A percentile compares a stretch with the other conserved stretches of the same genome.
Evolutionary conservation across 2,113 vertebrate genomes (phyloP).

Genomic region (Bos javanicus): DNA sequence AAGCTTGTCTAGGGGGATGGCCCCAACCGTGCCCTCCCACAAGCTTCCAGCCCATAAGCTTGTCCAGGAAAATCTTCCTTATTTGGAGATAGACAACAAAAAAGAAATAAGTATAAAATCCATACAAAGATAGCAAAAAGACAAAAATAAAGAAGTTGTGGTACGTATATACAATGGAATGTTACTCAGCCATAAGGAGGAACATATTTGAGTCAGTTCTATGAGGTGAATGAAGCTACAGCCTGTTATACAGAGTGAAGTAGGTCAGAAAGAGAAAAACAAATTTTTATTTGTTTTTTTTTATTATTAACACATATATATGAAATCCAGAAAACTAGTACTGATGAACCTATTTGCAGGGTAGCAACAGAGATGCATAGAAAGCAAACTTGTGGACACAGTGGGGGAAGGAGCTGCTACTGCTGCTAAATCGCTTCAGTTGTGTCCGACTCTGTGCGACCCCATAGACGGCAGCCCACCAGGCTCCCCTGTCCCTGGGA

Average conservation of each 20-base stretch:
- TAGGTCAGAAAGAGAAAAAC: not conserved
- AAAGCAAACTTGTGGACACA: not conserved
- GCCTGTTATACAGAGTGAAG: not conserved
- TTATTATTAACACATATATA: not conserved
- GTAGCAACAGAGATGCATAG: not conserved
- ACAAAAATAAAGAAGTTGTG: not conserved
- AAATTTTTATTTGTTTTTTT: not conserved
- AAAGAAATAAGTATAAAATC: not conserved
- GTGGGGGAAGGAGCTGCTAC: not conserved
- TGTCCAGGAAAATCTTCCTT: not conserved
- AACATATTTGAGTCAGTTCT: not conserved
- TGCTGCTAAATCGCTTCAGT: too few species aligned
- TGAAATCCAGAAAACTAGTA: not conserved
- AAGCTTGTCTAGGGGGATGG: not conserved
- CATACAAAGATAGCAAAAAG: not conserved
- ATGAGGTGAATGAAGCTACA: not conserved
- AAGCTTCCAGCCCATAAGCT: not conserved
- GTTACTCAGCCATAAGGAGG: not conserved
- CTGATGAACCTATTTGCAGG: not conserved
- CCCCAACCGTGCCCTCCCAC: not conserved
- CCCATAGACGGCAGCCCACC: too few species aligned
- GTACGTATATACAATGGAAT: not conserved
- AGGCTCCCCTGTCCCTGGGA: too few species aligned
- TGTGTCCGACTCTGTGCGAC: too few species aligned
- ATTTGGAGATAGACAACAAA: not conserved